Percentiles rank a stretch among this genome's conserved stretches.
These are phyloP conservation scores for Heterodera carotae DNA, from an alignment of 1,140 invertebrate genomes.

Conservation along the genomic window DNA sequence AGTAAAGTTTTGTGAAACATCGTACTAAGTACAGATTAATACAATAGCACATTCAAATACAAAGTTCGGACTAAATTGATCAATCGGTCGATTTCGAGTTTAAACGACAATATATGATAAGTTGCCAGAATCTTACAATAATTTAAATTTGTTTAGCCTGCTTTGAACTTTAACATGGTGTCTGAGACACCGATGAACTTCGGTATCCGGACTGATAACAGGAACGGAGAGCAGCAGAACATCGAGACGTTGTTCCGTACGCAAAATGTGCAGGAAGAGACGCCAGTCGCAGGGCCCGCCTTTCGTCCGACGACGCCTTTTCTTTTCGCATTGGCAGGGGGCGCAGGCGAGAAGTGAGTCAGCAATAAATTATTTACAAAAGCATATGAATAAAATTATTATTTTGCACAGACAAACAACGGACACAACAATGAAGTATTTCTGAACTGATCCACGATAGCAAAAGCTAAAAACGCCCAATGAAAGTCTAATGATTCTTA, in stretches of 20 bases:
- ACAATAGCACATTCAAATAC: too few relatives aligned
- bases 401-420: not conserved
- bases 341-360: not conserved
- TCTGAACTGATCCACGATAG: not conserved
- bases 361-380: too few relatives aligned
- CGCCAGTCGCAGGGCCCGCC: not conserved
- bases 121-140: not conserved
- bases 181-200: not conserved
- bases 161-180: not conserved
- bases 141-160: not conserved
- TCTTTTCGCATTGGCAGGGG: not conserved
- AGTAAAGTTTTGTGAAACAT: not conserved
- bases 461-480: too few relatives aligned
- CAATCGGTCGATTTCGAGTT: too few relatives aligned
- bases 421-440: not conserved
- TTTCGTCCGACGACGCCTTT: not conserved
- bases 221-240: not conserved
- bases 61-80: too few relatives aligned
- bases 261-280: not conserved
- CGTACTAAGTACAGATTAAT: too few relatives aligned
- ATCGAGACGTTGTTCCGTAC: not conserved
- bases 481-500: too few relatives aligned
- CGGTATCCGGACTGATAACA: not conserved
- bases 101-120: not conserved
- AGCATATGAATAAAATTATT: not conserved